Percentiles rank a stretch among this genome's conserved stretches.
phyloP scores from a whole-genome alignment of 2,113 vertebrate genomes.

The Neoarius graeffei region DNA sequence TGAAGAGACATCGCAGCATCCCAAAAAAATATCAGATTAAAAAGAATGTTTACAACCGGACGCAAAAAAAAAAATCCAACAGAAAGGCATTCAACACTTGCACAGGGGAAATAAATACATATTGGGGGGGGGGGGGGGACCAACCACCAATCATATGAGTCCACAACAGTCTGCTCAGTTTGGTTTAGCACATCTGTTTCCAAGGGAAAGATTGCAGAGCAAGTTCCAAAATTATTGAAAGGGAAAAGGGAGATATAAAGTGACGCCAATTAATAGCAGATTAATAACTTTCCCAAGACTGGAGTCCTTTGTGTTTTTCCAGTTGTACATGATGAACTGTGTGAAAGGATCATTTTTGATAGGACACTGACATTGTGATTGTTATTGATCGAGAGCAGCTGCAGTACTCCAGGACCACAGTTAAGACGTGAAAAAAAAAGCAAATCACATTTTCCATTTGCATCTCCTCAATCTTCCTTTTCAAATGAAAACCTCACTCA shows the following conservation, averaged over 20 bases:
- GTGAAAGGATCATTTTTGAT: background rate
- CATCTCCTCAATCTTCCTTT: background rate
- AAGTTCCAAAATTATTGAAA: conserved; percentile 10
- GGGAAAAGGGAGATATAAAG: background rate
- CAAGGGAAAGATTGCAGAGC: conserved; percentile 3
- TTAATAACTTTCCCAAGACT: conserved; percentile 2
- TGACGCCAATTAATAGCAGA: conserved; percentile 3
- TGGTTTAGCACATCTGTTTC: conserved; percentile 41
- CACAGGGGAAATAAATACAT: conserved; percentile 38
- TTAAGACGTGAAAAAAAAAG: background rate
- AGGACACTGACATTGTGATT: background rate
- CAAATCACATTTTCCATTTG: background rate
- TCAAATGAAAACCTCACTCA: background rate
- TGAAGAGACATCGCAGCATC: conserved; percentile 52
- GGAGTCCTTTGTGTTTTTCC: background rate
- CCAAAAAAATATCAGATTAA: conserved; percentile 45
- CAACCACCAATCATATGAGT: conserved; percentile 12
- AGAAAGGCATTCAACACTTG: conserved; percentile 49
- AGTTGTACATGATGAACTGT: background rate
- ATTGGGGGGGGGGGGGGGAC: background rate
- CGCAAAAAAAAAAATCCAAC: conserved; percentile 37
- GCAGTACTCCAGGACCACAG: background rate
- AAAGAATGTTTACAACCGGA: conserved; percentile 46
- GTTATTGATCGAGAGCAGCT: background rate
- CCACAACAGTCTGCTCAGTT: conserved; percentile 24